phyloP scores from a whole-genome alignment of 2,888 invertebrate species.

The Cyclophora punctaria region DNA sequence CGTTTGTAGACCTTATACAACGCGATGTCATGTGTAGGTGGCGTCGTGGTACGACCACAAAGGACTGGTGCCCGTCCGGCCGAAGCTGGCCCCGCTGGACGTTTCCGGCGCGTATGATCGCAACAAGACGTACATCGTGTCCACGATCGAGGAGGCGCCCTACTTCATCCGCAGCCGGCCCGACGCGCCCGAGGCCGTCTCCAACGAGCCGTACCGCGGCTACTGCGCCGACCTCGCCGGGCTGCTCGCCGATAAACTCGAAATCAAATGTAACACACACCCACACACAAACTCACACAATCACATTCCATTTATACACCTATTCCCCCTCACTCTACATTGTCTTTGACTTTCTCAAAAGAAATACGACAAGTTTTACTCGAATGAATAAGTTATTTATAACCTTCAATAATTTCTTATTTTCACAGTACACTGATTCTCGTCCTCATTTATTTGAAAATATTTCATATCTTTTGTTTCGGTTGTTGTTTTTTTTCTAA shows the following conservation, averaged over 20 bases:
- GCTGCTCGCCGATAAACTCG: conserved; percentile 84
- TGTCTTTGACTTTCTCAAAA: background rate
- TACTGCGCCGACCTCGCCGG: conserved; percentile 94
- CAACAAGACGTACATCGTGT: conserved; percentile 90
- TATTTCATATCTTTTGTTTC: no score
- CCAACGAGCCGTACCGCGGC: conserved; percentile 88
- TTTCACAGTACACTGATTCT: no score
- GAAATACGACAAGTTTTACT: no score
- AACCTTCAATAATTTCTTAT: no score
- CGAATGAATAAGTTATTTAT: no score
- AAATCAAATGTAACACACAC: conserved; percentile 85
- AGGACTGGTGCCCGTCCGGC: conserved; percentile 83
- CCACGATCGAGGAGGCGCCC: conserved; percentile 90
- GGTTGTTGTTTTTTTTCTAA: no score
- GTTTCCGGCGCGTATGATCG: conserved; percentile 81
- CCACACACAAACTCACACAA: background rate
- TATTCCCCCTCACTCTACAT: background rate
- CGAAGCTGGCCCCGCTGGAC: conserved; percentile 81
- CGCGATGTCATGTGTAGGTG: conserved; percentile 63
- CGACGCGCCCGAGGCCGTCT: conserved; percentile 77
- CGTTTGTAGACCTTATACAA: background rate
- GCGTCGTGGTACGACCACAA: conserved; percentile 90
- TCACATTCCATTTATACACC: background rate
- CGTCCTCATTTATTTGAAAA: no score
- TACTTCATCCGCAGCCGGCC: conserved; percentile 86